Evolutionary conservation across 1,140 invertebrate species (phyloP).

Genomic region (Drosophila sp.): DNA sequence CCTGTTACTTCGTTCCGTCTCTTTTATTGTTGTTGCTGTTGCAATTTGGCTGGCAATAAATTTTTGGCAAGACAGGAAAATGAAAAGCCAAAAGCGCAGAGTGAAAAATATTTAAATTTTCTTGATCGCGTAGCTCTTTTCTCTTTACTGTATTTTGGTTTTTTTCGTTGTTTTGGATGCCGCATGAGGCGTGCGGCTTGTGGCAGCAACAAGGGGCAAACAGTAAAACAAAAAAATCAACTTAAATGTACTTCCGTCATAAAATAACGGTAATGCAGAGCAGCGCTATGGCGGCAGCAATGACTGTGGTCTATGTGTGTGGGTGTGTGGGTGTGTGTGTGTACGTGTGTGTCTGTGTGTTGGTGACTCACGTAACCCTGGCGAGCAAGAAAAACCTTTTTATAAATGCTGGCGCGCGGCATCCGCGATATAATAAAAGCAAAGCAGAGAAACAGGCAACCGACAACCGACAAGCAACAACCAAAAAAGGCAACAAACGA

Average conservation of each 20-base stretch:
- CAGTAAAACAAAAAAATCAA: constrained; percentile 67
- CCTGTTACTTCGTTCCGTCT: constrained; percentile 29
- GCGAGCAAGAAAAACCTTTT: constrained; percentile 79
- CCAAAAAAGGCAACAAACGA: constrained; percentile 38
- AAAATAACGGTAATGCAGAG: constrained; percentile 81
- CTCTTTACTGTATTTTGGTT: constrained; percentile 25
- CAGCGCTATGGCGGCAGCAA: constrained; percentile 25
- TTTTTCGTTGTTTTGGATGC: constrained; percentile 41
- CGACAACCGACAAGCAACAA: constrained; percentile 19
- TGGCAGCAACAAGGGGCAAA: constrained; percentile 24
- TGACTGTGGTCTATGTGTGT: constrained; percentile 21
- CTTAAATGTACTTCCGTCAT: constrained; percentile 83
- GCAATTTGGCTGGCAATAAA: constrained; percentile 75
- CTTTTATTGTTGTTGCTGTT: constrained; percentile 48
- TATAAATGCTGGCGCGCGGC: constrained; percentile 73
- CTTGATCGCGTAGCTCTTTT: constrained; percentile 38
- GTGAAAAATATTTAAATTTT: constrained; percentile 72
- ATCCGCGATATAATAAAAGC: constrained; percentile 81
- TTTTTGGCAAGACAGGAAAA: constrained; percentile 70
- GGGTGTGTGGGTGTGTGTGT: constrained; percentile 7
- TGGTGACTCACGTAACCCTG: constrained; percentile 63
- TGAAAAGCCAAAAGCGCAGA: constrained; percentile 61
- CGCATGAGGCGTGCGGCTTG: background rate
- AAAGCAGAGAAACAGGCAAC: constrained; percentile 50
- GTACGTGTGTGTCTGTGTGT: background rate